A percentile compares a stretch with the other conserved stretches of the same genome.
Conservation (phyloP, 1,140 invertebrate genomes). For the Trachelipus rathkii region DNA sequence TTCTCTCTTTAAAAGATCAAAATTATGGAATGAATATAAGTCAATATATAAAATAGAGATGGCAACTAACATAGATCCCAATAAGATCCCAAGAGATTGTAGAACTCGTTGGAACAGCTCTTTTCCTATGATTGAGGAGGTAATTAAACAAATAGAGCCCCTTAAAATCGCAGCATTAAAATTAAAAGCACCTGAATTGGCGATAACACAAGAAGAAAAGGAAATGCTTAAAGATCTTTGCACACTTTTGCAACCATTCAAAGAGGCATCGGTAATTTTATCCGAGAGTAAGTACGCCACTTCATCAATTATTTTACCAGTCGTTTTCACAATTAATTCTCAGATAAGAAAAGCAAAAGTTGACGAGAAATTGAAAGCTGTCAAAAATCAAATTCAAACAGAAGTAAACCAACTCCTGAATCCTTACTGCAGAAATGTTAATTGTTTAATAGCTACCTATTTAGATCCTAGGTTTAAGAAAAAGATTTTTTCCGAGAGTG, state of each 20-base stretch:
- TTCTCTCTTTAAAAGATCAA: neutral
- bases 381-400: too few relatives aligned
- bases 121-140: neutral
- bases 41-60: neutral
- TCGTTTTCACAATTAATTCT: too few relatives aligned
- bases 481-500: too few relatives aligned
- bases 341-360: too few relatives aligned
- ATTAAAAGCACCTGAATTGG: neutral
- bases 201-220: neutral
- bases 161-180: neutral
- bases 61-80: neutral
- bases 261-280: neutral
- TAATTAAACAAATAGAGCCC: neutral
- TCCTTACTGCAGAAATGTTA: too few relatives aligned
- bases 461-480: too few relatives aligned
- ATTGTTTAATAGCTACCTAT: too few relatives aligned
- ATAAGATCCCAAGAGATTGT: neutral
- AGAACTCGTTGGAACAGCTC: neutral
- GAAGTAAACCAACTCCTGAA: too few relatives aligned
- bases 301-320: neutral
- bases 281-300: neutral
- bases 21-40: neutral
- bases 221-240: neutral
- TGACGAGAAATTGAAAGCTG: too few relatives aligned
- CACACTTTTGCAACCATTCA: neutral